A percentile compares a stretch with the other conserved stretches of the same genome.
phyloP scores from a whole-genome alignment of 1,140 invertebrate species.

The Melitaea cinxia region DNA sequence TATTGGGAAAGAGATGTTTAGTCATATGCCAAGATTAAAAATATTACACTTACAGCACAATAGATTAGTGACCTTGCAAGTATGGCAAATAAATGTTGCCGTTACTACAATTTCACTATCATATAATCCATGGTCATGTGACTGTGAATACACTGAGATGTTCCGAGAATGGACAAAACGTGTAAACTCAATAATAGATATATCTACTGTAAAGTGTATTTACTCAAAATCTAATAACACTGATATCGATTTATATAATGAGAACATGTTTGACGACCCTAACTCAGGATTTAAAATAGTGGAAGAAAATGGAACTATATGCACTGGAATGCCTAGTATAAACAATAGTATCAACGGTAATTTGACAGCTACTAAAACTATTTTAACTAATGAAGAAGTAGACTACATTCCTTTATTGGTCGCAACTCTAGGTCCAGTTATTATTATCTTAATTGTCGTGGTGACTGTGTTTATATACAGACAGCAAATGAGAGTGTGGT shows the following conservation, averaged over 20 bases:
- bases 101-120: slow-evolving; percentile 87
- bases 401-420: slow-evolving; percentile 91
- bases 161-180: slow-evolving; percentile 90
- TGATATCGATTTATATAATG: slow-evolving; percentile 82
- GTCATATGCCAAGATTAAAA: slow-evolving; percentile 85
- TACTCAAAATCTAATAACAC: slow-evolving; percentile 83
- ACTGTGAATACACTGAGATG: slow-evolving; percentile 91
- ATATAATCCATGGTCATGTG: slow-evolving; percentile 93
- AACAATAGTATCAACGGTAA: slow-evolving; percentile 87
- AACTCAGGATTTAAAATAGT: slow-evolving; percentile 83
- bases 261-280: slow-evolving; percentile 81
- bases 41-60: slow-evolving; percentile 91
- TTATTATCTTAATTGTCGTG: slow-evolving; percentile 87
- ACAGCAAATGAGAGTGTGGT: slow-evolving; percentile 94
- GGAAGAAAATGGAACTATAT: slow-evolving; percentile 81
- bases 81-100: slow-evolving; percentile 88
- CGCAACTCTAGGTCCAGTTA: slow-evolving; percentile 86
- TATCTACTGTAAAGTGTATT: slow-evolving; percentile 83
- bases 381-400: slow-evolving; percentile 86
- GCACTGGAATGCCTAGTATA: slow-evolving; percentile 84
- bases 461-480: slow-evolving; percentile 91
- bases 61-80: slow-evolving; percentile 86
- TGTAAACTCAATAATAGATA: slow-evolving; percentile 85
- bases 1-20: slow-evolving; percentile 91
- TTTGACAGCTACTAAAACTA: slow-evolving; percentile 86